Conservation (phyloP, 92 coral and sea anemone genomes). For the Meandrina meandrites region DNA sequence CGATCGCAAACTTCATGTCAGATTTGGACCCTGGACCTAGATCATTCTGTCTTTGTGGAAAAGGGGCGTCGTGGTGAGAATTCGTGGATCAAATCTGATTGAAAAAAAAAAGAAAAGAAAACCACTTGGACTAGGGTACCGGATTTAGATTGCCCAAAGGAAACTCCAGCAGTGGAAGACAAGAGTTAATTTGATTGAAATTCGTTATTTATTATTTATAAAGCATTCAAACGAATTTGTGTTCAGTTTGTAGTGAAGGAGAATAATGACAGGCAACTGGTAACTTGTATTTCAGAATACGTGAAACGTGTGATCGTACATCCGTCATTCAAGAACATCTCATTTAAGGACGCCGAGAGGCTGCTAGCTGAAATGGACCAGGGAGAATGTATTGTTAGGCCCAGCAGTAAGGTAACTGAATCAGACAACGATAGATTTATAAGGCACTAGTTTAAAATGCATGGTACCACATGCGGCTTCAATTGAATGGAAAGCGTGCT, state of each 20-base stretch:
- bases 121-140: not conserved
- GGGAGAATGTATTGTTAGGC: slow-evolving; percentile 96
- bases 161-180: not conserved
- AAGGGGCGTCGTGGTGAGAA: not conserved
- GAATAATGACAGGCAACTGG: not conserved
- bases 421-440: too few species aligned
- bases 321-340: slow-evolving; percentile 91
- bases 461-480: too few species aligned
- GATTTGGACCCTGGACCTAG: not conserved
- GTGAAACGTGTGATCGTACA: slow-evolving; percentile 96
- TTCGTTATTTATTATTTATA: too few species aligned
- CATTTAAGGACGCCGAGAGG: slow-evolving; percentile 96
- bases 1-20: too few species aligned
- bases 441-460: too few species aligned
- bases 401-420: slow-evolving; percentile 90
- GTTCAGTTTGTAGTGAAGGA: not conserved
- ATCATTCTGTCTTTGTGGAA: not conserved
- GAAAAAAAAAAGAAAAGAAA: not conserved
- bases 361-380: slow-evolving; percentile 91
- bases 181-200: not conserved
- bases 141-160: not conserved
- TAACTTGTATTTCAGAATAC: slow-evolving; percentile 64
- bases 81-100: not conserved
- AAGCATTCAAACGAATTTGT: not conserved
- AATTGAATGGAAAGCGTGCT: too few species aligned